Conservation (phyloP, 1,140 invertebrate species). For the Acromyrmex echinatior region DNA sequence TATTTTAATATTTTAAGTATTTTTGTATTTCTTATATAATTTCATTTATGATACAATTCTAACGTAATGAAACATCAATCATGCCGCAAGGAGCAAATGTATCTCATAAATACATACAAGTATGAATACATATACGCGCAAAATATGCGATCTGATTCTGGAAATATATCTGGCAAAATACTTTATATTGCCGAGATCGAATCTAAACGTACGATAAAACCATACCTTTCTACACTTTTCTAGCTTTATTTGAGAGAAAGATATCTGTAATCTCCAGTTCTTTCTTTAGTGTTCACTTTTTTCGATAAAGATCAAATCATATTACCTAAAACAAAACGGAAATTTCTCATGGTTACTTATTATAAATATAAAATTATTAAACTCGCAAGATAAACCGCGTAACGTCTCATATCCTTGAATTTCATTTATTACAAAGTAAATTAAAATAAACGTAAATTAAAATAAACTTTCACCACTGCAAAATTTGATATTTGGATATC, state of each 20-base stretch:
- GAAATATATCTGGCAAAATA: neutral
- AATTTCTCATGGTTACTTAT: neutral
- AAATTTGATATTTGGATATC: too few relatives aligned
- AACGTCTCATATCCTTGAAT: neutral
- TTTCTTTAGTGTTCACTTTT: neutral
- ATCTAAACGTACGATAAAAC: neutral
- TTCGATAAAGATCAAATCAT: neutral
- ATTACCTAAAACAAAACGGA: neutral
- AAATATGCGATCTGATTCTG: neutral
- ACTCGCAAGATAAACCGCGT: neutral
- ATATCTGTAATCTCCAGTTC: neutral
- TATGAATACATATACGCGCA: neutral
- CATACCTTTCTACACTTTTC: neutral
- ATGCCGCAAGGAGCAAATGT: neutral
- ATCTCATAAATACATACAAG: neutral
- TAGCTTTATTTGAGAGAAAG: slow-evolving; percentile 3
- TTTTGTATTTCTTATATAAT: neutral
- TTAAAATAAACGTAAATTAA: neutral
- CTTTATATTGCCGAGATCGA: slow-evolving; percentile 12
- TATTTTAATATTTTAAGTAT: slow-evolving; percentile 8
- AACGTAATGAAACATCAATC: neutral
- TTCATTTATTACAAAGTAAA: neutral
- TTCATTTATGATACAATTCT: neutral
- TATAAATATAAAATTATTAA: neutral
- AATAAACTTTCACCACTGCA: too few relatives aligned